Evolutionary conservation across 2,888 invertebrate genomes (phyloP).

Genomic region (Acronicta psi): DNA sequence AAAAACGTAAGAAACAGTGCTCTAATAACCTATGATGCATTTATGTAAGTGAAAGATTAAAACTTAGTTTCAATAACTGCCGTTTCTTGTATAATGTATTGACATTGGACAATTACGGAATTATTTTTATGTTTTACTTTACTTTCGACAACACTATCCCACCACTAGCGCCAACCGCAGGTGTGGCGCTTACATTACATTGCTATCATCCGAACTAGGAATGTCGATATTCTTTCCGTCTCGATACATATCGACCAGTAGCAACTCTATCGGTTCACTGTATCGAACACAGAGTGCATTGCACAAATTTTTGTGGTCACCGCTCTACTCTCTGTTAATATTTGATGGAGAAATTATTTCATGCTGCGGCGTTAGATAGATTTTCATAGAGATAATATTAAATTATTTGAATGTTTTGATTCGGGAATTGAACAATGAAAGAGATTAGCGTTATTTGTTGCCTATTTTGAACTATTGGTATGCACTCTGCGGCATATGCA

Average conservation of each 20-base stretch:
- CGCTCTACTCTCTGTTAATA: conserved; percentile 9
- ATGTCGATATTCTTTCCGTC: conserved; percentile 74
- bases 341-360: conserved; percentile 20
- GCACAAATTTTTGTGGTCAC: conserved; percentile 56
- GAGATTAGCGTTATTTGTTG: conserved; percentile 20
- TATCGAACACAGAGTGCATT: conserved; percentile 49
- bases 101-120: too few species aligned
- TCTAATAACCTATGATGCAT: too few species aligned
- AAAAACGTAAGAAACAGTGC: too few species aligned
- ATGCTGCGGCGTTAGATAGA: conserved; percentile 11
- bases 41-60: too few species aligned
- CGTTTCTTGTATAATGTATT: too few species aligned
- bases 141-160: conserved; percentile 34
- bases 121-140: neutral
- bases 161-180: conserved; percentile 68
- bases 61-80: too few species aligned
- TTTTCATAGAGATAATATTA: conserved; percentile 13
- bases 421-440: conserved; percentile 26
- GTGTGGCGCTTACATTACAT: conserved; percentile 74
- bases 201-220: conserved; percentile 61
- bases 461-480: too few species aligned
- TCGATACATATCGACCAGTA: conserved; percentile 68
- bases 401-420: conserved; percentile 32
- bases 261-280: conserved; percentile 69
- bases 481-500: too few species aligned